Evolutionary conservation across 2,113 vertebrate genomes (phyloP), one percentile per base, ranked within the genome.

Genomic region (Heloderma charlesbogerti): DNA sequence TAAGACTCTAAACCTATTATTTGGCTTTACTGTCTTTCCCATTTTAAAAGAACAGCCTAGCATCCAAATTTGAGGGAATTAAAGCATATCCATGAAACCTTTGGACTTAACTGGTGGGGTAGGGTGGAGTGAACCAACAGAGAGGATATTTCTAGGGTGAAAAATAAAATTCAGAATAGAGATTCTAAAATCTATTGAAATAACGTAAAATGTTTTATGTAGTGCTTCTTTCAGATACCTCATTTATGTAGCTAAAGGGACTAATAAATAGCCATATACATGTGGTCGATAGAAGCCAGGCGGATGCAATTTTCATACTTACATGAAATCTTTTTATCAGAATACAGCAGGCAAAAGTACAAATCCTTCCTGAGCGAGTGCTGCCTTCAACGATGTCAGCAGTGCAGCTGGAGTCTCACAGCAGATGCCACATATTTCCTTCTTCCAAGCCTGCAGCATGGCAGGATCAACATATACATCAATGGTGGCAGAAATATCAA

Each of bases 331-430:
- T 83, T 91, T 72, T 34, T 51, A 25, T 86, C 94, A 99, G 99
- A 92, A 99, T 99, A 95, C 98, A 98, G 95, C 98, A 99, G 94
- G 99, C 99, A 25, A 99, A 98, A 95, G 99, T 99, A 10, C 99
- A 99, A 43, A 99, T 99, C 95, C 98, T 99, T 81, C 99, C 99
- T 0, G 99, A 99, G 89, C 94, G 98, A 83, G 98, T 99, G 91
- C 97, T 99, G 93, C 98, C 98, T 20, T 98, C 98, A 74, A 98
- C 98, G 0, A 98, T 99, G 96, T 95, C 98, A 84, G 98, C 98
- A 10, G 96, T 99, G 85, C 98, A 99, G 95, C 97, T 99, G 69
- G 96, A 97, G 16, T 98, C 98, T 9, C 98, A 98, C 81, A 98
- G 97, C 92, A 97, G 97, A 54, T 97, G 98, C 94, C 97, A 98